phyloP scores from a whole-genome alignment of 1,140 invertebrate genomes.

The Protaetia brevitarsis region DNA sequence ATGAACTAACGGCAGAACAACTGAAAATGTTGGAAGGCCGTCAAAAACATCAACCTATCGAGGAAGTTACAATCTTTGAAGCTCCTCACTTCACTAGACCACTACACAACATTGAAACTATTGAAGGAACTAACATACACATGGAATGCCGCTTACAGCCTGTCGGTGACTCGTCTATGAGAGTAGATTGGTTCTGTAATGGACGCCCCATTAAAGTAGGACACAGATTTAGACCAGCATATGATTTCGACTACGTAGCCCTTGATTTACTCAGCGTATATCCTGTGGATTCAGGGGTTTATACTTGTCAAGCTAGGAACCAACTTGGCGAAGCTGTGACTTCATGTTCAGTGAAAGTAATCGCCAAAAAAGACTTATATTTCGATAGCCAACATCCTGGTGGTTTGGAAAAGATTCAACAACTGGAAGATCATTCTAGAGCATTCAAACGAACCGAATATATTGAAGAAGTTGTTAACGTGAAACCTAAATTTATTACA shows the following conservation, averaged over 20 bases:
- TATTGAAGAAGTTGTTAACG: slow-evolving; percentile 77
- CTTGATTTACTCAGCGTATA: slow-evolving; percentile 94
- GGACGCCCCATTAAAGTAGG: slow-evolving; percentile 83
- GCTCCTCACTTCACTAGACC: slow-evolving; percentile 83
- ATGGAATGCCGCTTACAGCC: slow-evolving; percentile 90
- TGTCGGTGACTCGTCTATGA: slow-evolving; percentile 92
- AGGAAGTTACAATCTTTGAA: slow-evolving; percentile 77
- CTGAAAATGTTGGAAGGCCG: slow-evolving; percentile 91
- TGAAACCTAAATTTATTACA: slow-evolving; percentile 80
- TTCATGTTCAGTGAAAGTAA: slow-evolving; percentile 81
- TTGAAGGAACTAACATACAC: slow-evolving; percentile 90
- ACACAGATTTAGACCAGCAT: slow-evolving; percentile 91
- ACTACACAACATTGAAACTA: slow-evolving; percentile 85
- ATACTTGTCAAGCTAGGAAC: slow-evolving; percentile 89
- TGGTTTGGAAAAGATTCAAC: slow-evolving; percentile 86
- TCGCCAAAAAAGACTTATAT: slow-evolving; percentile 82
- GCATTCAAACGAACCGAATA: slow-evolving; percentile 76
- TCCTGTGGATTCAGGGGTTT: slow-evolving; percentile 94
- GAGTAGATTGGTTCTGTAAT: slow-evolving; percentile 96
- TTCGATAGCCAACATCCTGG: slow-evolving; percentile 83
- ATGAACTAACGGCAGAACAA: slow-evolving; percentile 91
- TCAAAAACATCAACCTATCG: slow-evolving; percentile 68
- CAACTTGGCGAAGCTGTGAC: slow-evolving; percentile 92
- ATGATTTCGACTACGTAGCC: slow-evolving; percentile 97
- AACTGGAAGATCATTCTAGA: slow-evolving; percentile 81